phyloP scores from a whole-genome alignment of 2,797 vertebrate genomes.

The Myiotriccus ornatus region DNA sequence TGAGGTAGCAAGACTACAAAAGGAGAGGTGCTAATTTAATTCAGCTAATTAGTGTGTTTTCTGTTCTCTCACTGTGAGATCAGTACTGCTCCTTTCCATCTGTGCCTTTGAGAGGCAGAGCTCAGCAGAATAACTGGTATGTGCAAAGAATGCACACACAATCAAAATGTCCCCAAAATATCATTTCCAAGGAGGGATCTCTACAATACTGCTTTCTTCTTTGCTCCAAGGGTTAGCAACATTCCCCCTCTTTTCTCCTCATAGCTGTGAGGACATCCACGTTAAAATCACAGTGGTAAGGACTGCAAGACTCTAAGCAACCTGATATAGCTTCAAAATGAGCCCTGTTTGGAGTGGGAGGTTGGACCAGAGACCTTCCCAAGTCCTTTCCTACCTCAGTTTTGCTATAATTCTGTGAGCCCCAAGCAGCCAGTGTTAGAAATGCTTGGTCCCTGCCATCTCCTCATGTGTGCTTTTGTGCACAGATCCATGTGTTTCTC shows the following conservation, averaged over 20 bases:
- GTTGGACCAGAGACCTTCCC: neutral
- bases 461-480: neutral
- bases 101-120: rapidly evolving
- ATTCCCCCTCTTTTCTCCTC: neutral
- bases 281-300: neutral
- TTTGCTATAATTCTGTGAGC: neutral
- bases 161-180: neutral
- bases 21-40: neutral
- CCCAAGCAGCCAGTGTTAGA: neutral
- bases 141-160: neutral
- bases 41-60: neutral
- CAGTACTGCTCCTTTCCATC: neutral
- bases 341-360: neutral
- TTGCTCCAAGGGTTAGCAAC: neutral
- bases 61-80: neutral
- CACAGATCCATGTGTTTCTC: neutral
- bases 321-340: neutral
- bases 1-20: neutral
- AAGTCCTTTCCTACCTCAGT: neutral
- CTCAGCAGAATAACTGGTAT: neutral
- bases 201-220: neutral
- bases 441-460: neutral
- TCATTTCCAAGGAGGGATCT: neutral
- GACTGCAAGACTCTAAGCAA: neutral
- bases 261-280: neutral